Base-by-base conservation (phyloP, 2,888 invertebrate genomes). In the Heliconius charithonia region DNA sequence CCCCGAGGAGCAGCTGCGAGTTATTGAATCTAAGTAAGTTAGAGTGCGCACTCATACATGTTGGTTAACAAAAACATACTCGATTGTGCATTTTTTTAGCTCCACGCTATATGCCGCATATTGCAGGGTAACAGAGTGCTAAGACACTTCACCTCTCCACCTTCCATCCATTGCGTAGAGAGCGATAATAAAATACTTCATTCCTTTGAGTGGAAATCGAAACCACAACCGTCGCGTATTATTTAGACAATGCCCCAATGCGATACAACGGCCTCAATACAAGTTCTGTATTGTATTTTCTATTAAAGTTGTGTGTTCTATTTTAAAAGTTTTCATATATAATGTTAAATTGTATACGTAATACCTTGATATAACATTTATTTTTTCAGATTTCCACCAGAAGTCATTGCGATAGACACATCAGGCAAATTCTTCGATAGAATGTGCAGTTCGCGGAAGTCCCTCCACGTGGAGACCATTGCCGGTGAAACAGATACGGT, bases 351-450 rank as follows among this genome's bases (percentile, higher is more conserved):
- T 63, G 62, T 63, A 63, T 13, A 63, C 62, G 6, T 59, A 59
- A n/a, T 59, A 59, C 10, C 10, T 59, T n/a, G 0, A 59, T n/a
- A n/a, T n/a, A 59, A 59, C 22, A 59, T 59, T 59, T n/a, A 4
- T 59, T 13, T 45, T 74, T 73, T 51, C 65, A 98, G 97, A 95
- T 98, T 98, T 95, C 97, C 98, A 77, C 97, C 98, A 83, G 97
- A 98, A 95, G 93, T 98, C 83, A 97, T 99, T 81, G 96, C 97
- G 81, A 98, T 99, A 86, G 98, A 99, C 93, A 97, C 98, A 77
- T 97, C 98, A 81, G 98, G 98, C 76, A 96, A 96, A 87, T 97
- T 97, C 90, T 99, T 99, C 95, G 97, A 97, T 88, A 96, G 98
- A 84, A 98, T 98, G 98, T 97, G 98, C 86, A 96, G 96, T 86